Conservation (phyloP, 30 jellyfish, hydroid and myxozoan species). For the Cassiopea xamachana region DNA sequence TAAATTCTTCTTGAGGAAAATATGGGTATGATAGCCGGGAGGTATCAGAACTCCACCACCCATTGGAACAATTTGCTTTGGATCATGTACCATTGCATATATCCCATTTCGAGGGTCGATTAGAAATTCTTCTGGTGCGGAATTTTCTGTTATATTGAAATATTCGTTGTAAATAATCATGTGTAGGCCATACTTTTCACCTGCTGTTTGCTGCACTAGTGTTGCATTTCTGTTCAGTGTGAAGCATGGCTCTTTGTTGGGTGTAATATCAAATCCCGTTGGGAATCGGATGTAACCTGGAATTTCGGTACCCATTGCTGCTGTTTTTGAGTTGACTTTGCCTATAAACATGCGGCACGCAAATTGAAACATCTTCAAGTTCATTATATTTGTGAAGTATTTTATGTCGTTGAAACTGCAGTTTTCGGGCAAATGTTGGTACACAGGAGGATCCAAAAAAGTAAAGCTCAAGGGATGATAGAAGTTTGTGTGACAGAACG, state of each 20-base stretch:
- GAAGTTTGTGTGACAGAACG: too few relatives aligned
- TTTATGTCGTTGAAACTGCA: constrained; percentile 19
- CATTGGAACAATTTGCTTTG: not conserved
- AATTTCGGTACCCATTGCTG: not conserved
- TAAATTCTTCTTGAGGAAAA: not conserved
- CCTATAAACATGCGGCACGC: constrained; percentile 42
- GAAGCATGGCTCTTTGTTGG: constrained; percentile 24
- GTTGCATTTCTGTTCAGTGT: constrained; percentile 41
- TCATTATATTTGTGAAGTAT: constrained; percentile 11
- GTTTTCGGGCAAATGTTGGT: constrained; percentile 39
- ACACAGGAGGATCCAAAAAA: too few relatives aligned
- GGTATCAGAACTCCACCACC: constrained; percentile 12
- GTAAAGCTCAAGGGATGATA: too few relatives aligned
- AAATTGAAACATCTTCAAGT: not conserved
- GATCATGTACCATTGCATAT: constrained; percentile 2
- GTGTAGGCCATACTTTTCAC: constrained; percentile 17
- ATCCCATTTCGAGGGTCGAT: not conserved
- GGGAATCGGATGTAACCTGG: constrained; percentile 24
- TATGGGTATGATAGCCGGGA: constrained; percentile 27
- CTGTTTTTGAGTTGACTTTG: not conserved
- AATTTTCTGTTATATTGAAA: not conserved
- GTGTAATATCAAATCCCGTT: not conserved
- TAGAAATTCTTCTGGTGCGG: not conserved
- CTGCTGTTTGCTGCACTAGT: constrained; percentile 10
- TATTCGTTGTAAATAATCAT: constrained; percentile 34